A percentile compares a stretch with the other conserved stretches of the same genome.
Conservation (phyloP, 2,113 vertebrate genomes). For the Falcunculus frontatus region DNA sequence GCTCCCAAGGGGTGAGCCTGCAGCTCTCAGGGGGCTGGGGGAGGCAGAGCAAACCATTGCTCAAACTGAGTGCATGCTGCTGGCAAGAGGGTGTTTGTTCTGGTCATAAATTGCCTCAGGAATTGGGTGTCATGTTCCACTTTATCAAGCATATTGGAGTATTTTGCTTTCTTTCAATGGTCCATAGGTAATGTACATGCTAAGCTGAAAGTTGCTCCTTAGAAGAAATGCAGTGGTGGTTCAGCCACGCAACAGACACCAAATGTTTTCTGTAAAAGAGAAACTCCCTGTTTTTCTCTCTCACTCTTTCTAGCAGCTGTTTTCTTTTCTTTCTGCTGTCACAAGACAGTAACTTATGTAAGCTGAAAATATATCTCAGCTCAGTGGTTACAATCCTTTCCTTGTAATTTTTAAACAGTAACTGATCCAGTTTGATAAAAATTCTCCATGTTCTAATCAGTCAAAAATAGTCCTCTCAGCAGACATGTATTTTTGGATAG, state of each 20-base stretch:
- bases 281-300: neutral
- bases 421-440: neutral
- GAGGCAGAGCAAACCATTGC: neutral
- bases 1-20: neutral
- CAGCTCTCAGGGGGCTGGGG: neutral
- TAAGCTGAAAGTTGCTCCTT: neutral
- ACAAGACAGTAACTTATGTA: neutral
- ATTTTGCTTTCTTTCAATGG: neutral
- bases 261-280: neutral
- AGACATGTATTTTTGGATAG: neutral
- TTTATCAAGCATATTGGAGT: neutral
- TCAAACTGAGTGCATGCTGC: fast-evolving
- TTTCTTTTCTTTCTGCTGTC: neutral
- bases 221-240: neutral
- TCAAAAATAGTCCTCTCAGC: neutral
- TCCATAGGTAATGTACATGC: neutral
- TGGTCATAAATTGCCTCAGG: neutral
- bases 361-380: neutral
- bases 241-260: neutral
- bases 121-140: neutral
- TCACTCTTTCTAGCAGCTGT: slow-evolving; percentile 7
- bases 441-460: neutral
- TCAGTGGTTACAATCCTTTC: neutral
- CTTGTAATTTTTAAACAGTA: neutral
- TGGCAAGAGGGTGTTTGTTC: neutral